phyloP scores from a whole-genome alignment of 2,113 vertebrate species.

The Girardinichthys multiradiatus region DNA sequence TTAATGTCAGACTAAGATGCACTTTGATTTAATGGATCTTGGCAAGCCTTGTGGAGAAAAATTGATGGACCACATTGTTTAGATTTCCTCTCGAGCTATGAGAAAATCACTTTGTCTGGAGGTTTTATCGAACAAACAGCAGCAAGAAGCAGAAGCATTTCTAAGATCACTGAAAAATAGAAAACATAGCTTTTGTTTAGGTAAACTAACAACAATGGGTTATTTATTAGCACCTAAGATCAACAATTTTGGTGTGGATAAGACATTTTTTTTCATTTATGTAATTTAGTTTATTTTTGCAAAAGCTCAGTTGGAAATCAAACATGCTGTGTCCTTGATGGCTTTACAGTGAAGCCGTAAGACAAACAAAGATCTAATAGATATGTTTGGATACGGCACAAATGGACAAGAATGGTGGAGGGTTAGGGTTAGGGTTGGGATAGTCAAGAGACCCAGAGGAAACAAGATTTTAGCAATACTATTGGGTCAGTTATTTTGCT shows the following conservation, averaged over 20 bases:
- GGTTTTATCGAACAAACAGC: conserved; percentile 71
- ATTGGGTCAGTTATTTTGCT: no score
- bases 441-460: no score
- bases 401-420: conserved; percentile 13
- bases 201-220: conserved; percentile 52
- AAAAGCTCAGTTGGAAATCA: conserved; percentile 30
- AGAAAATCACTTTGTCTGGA: conserved; percentile 39
- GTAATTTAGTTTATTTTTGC: conserved; percentile 26
- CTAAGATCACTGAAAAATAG: conserved; percentile 54
- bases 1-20: conserved; percentile 72
- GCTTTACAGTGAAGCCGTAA: neutral
- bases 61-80: conserved; percentile 65
- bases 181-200: conserved; percentile 52
- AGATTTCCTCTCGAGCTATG: conserved; percentile 51
- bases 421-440: conserved; percentile 24
- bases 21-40: conserved; percentile 81
- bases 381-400: conserved; percentile 31
- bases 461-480: no score
- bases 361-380: conserved; percentile 6
- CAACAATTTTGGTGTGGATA: conserved; percentile 25
- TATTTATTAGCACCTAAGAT: conserved; percentile 36
- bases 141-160: conserved; percentile 55
- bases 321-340: conserved; percentile 20
- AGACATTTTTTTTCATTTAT: conserved; percentile 21
- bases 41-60: conserved; percentile 53